A percentile compares a stretch with the other conserved stretches of the same genome.
These are phyloP conservation scores for Lissocephala sabroskyi DNA, from an alignment of 2,888 invertebrate species.

Conservation along the genomic window DNA sequence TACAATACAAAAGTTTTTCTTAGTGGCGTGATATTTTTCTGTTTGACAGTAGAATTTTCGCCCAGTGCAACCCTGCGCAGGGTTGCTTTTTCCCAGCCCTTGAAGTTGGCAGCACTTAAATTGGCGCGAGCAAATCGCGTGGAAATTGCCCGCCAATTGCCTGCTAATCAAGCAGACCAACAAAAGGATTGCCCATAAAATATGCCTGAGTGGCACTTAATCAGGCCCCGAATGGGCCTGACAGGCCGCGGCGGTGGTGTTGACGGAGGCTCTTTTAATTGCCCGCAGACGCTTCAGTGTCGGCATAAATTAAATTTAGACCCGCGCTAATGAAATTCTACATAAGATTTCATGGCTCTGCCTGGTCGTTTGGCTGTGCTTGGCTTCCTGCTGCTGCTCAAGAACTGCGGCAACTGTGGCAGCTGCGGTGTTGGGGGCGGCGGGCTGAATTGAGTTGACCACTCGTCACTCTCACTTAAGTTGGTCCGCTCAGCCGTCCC, in stretches of 20 bases:
- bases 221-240: constrained; percentile 12
- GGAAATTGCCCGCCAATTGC: no score
- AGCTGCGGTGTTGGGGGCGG: not conserved
- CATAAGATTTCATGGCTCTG: constrained; percentile 20
- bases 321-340: constrained; percentile 45
- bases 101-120: not conserved
- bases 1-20: no score
- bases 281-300: constrained; percentile 51
- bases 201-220: constrained; percentile 31
- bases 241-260: not conserved
- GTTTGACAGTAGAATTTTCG: no score
- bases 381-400: no score
- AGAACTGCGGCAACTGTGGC: no score
- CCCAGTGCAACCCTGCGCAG: no score
- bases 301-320: constrained; percentile 55
- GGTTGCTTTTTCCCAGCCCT: no score
- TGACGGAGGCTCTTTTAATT: constrained; percentile 39
- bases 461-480: not conserved
- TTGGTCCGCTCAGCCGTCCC: constrained; percentile 14
- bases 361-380: no score
- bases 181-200: constrained; percentile 33
- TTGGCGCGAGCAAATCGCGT: not conserved
- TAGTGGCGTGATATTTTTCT: no score
- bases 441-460: not conserved
- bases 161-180: constrained; percentile 16